Conservation (phyloP, 2,888 invertebrate species). For the Mayetiola destructor region DNA sequence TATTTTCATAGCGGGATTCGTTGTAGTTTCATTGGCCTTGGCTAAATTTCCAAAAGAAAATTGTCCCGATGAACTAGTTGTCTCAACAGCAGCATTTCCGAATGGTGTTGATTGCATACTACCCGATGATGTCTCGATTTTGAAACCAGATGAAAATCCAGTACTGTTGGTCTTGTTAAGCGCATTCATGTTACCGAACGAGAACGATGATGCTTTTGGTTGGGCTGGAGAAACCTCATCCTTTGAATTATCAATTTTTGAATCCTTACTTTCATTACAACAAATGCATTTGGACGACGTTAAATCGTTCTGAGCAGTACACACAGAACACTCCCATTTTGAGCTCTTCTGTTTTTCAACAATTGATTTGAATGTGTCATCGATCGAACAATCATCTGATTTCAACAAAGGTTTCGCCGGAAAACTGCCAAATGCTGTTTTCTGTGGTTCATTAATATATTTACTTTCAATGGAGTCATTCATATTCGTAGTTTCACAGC, state of each 20-base stretch:
- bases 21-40: no score
- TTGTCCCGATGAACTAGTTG: no score
- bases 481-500: not conserved
- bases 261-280: not conserved
- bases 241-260: not conserved
- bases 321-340: not conserved
- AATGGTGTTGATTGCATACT: not conserved
- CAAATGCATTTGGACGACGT: not conserved
- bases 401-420: no score
- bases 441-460: not conserved
- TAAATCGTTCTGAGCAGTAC: not conserved
- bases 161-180: no score
- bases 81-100: not conserved
- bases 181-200: no score
- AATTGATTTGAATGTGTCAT: not conserved
- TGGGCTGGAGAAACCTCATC: no score
- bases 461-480: not conserved
- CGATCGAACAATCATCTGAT: not conserved
- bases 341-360: not conserved
- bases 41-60: no score
- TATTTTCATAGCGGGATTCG: constrained; percentile 39
- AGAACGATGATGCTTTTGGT: no score
- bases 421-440: no score
- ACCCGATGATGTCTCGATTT: not conserved
- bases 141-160: no score